Percentiles rank a stretch among this genome's conserved stretches.
Evolutionary conservation across 2,113 vertebrate species (phyloP).

Genomic region (Lampris incognitus): DNA sequence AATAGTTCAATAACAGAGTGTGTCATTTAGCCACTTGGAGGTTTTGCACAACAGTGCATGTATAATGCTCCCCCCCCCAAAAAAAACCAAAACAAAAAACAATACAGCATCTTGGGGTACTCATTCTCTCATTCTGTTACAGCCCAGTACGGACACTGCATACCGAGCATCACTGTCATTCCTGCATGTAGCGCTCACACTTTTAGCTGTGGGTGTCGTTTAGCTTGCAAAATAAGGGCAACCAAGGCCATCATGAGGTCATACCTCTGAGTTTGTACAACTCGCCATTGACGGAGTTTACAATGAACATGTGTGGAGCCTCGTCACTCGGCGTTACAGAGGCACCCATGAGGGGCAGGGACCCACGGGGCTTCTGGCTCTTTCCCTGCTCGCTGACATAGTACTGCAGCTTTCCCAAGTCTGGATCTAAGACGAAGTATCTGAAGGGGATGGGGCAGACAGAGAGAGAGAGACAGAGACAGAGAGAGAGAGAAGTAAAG

Average conservation of each 20-base stretch:
- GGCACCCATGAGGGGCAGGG: constrained; percentile 90
- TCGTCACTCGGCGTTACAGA: constrained; percentile 91
- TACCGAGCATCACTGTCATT: background rate
- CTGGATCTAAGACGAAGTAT: constrained; percentile 93
- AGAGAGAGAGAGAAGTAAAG: constrained; percentile 29
- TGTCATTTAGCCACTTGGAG: background rate
- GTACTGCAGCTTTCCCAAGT: constrained; percentile 92
- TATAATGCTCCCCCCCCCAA: no score
- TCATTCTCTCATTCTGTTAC: no score
- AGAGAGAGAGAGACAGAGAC: background rate
- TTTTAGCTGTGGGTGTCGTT: background rate
- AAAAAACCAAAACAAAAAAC: no score
- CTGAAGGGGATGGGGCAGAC: constrained; percentile 58
- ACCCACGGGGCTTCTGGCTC: constrained; percentile 93
- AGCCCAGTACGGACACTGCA: background rate
- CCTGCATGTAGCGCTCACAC: constrained; percentile 14
- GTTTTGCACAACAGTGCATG: no score
- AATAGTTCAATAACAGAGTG: background rate
- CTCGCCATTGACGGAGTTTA: constrained; percentile 91
- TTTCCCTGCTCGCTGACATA: constrained; percentile 93
- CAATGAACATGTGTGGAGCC: constrained; percentile 92
- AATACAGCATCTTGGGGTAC: no score
- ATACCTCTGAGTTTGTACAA: constrained; percentile 95
- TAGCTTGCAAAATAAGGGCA: constrained; percentile 12
- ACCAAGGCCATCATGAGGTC: constrained; percentile 5